phyloP scores from a whole-genome alignment of 1,140 invertebrate species.

The Panagrolaimus sp. region DNA sequence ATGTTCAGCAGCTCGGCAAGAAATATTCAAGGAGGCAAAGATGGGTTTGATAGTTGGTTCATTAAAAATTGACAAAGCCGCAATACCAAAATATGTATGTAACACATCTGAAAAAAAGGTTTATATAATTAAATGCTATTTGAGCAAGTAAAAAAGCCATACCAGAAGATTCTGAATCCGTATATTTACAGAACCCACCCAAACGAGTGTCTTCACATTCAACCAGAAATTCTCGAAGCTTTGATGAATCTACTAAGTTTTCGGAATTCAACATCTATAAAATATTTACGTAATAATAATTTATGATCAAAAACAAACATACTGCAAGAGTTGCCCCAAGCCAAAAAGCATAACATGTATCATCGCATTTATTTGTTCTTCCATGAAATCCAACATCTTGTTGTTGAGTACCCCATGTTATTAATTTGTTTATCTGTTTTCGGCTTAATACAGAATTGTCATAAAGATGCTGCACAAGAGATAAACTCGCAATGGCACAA shows the following conservation, averaged over 20 bases:
- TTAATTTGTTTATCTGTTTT: slow-evolving; percentile 58
- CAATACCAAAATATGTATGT: slow-evolving; percentile 58
- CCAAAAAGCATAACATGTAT: slow-evolving; percentile 99
- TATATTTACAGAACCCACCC: slow-evolving; percentile 48
- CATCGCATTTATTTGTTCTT: slow-evolving; percentile 86
- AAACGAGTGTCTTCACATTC: slow-evolving; percentile 30
- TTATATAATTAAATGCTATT: background rate
- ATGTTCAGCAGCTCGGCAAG: slow-evolving; percentile 41
- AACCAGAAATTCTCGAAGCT: slow-evolving; percentile 45
- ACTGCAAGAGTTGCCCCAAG: slow-evolving; percentile 83
- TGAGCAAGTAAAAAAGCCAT: background rate
- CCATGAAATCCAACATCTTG: slow-evolving; percentile 78
- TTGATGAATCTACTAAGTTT: slow-evolving; percentile 34
- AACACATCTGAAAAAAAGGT: slow-evolving; percentile 42
- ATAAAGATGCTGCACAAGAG: slow-evolving; percentile 44
- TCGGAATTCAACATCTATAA: slow-evolving; percentile 54
- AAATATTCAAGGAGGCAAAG: slow-evolving; percentile 46
- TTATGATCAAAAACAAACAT: background rate
- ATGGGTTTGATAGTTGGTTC: slow-evolving; percentile 48
- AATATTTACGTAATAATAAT: slow-evolving; percentile 18
- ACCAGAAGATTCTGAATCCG: slow-evolving; percentile 24
- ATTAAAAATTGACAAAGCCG: slow-evolving; percentile 51
- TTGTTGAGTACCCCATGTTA: slow-evolving; percentile 62
- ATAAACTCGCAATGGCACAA: slow-evolving; percentile 82
- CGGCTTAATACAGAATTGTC: slow-evolving; percentile 51